Percentiles rank a stretch among this genome's conserved stretches.
Conservation (phyloP, 2,113 vertebrate species). For the Sturnus vulgaris region DNA sequence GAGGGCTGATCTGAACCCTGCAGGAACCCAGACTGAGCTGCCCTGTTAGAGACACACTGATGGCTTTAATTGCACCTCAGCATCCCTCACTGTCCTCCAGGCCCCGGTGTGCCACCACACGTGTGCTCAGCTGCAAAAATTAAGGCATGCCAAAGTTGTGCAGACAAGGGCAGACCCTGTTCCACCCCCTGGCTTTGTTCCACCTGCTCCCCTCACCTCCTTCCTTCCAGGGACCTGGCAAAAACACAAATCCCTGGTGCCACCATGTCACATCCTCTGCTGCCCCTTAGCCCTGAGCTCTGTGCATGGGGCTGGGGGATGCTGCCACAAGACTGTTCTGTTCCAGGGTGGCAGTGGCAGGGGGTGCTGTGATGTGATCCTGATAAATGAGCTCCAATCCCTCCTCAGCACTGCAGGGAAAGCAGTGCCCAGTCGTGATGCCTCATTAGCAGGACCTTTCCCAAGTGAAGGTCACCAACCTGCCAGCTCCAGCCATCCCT, state of each 20-base stretch:
- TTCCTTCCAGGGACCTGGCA: neutral
- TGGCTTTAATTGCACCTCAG: neutral
- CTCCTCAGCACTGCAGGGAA: accelerated
- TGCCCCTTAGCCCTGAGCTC: accelerated
- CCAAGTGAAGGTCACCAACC: neutral
- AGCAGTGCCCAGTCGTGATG: neutral
- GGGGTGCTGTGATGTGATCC: neutral
- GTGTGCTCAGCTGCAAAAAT: neutral
- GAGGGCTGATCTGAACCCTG: neutral
- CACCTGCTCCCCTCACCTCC: neutral
- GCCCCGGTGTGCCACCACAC: accelerated
- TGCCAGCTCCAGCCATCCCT: neutral
- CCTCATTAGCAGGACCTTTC: neutral
- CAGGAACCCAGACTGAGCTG: neutral
- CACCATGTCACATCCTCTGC: neutral
- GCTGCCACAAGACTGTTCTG: accelerated
- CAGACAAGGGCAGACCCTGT: neutral
- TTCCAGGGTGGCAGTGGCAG: accelerated
- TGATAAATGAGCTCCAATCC: neutral
- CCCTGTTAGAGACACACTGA: neutral
- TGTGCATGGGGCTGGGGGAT: accelerated
- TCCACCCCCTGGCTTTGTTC: neutral
- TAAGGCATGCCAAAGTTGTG: accelerated
- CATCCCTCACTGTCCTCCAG: neutral
- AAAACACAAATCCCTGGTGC: neutral